A percentile compares a stretch with the other conserved stretches of the same genome.
phyloP scores from a whole-genome alignment of 2,888 invertebrate species.

The Molanna angustata region DNA sequence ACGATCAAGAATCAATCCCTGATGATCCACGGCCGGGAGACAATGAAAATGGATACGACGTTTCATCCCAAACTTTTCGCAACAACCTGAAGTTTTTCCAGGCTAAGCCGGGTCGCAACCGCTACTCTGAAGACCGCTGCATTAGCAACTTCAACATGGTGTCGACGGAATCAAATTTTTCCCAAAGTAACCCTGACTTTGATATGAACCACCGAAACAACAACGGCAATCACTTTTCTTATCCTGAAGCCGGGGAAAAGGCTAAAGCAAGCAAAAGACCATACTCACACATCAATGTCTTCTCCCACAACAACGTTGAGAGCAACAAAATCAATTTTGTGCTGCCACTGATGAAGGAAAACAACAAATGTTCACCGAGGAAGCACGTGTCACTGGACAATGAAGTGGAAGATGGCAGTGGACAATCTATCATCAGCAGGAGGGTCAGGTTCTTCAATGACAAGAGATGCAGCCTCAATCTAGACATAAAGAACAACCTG shows the following conservation, averaged over 20 bases:
- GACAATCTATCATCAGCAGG: slow-evolving; percentile 18
- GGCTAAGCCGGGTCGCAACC: slow-evolving; percentile 22
- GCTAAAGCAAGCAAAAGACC: slow-evolving; percentile 3
- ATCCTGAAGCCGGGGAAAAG: slow-evolving; percentile 2
- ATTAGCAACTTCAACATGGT: slow-evolving; percentile 30
- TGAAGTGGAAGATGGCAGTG: neutral
- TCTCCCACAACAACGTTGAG: slow-evolving; percentile 14
- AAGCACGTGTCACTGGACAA: slow-evolving; percentile 5
- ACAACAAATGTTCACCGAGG: slow-evolving; percentile 6
- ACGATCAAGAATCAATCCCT: slow-evolving; percentile 9
- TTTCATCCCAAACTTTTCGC: slow-evolving; percentile 29
- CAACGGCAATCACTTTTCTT: slow-evolving; percentile 1
- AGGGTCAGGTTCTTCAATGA: slow-evolving; percentile 35
- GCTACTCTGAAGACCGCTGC: slow-evolving; percentile 31
- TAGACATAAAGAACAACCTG: slow-evolving; percentile 48
- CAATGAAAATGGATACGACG: slow-evolving; percentile 24
- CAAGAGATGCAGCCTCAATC: slow-evolving; percentile 50
- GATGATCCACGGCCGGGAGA: neutral
- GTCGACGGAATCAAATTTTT: slow-evolving; percentile 8
- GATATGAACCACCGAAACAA: slow-evolving; percentile 22
- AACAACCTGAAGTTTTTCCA: slow-evolving; percentile 26
- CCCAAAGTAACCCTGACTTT: slow-evolving; percentile 10
- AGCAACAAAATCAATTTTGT: slow-evolving; percentile 28
- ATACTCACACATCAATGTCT: slow-evolving; percentile 5
- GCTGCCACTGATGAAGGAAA: slow-evolving; percentile 25